Conservation (phyloP, 2,113 vertebrate species). For the Silurus meridionalis region DNA sequence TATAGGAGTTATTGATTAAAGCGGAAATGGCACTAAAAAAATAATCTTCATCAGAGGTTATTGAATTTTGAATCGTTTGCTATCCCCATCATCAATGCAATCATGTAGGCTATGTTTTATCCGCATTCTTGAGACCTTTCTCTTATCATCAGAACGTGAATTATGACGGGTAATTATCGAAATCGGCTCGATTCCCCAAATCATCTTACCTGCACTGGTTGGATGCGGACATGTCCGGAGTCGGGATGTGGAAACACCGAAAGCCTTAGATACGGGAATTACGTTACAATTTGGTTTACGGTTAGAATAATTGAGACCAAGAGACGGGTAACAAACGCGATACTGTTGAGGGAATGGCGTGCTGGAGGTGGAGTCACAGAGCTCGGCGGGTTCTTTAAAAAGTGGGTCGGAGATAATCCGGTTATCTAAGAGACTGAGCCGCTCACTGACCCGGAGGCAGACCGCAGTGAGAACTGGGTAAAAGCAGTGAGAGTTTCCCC, state of each 20-base stretch:
- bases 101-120: background rate
- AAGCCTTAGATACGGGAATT: background rate
- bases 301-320: background rate
- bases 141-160: background rate
- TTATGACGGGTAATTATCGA: background rate
- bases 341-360: slow-evolving; percentile 26
- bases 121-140: background rate
- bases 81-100: no score
- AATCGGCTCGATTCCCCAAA: background rate
- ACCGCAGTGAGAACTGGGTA: slow-evolving; percentile 25
- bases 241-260: background rate
- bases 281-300: background rate
- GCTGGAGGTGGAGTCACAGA: slow-evolving; percentile 42
- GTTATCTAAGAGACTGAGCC: slow-evolving; percentile 57
- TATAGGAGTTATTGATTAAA: background rate
- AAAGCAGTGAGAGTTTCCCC: slow-evolving; percentile 35
- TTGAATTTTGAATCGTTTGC: background rate
- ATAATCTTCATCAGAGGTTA: background rate
- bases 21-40: background rate
- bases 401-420: slow-evolving; percentile 53
- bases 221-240: slow-evolving; percentile 50
- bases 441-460: slow-evolving; percentile 58
- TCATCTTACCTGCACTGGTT: slow-evolving; percentile 62
- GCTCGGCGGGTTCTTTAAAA: slow-evolving; percentile 56
- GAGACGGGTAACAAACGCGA: slow-evolving; percentile 34